Percentiles rank a stretch among this genome's conserved stretches.
These are phyloP conservation scores for Lepilemur septentrionalis DNA, from an alignment of 2,797 vertebrate genomes.

Conservation along the genomic window DNA sequence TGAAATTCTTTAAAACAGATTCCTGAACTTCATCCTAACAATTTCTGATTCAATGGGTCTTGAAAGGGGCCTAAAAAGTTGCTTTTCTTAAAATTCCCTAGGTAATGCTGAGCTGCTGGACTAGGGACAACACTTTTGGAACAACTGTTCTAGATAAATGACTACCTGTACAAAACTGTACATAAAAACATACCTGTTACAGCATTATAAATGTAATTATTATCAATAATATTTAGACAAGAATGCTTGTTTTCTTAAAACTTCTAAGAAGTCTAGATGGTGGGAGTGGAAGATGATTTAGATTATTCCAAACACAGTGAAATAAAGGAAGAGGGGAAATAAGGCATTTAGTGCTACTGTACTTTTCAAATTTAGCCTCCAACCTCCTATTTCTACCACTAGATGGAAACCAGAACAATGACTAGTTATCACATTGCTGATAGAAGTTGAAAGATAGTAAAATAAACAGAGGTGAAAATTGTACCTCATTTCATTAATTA, in stretches of 20 bases:
- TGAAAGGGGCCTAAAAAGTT: neutral
- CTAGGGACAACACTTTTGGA: neutral
- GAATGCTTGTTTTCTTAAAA: neutral
- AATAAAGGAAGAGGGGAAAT: neutral
- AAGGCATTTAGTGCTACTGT: neutral
- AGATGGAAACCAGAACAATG: constrained; percentile 56
- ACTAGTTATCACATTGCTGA: neutral
- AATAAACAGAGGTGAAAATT: neutral
- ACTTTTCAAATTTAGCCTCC: neutral
- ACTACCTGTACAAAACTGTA: neutral
- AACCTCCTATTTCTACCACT: constrained; percentile 40
- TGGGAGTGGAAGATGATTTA: neutral
- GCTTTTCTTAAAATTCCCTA: neutral
- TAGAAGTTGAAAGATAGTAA: constrained; percentile 26
- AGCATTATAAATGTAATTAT: constrained; percentile 9
- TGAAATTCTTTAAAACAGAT: neutral
- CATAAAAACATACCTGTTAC: neutral
- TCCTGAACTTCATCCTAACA: neutral
- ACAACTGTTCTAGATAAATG: neutral
- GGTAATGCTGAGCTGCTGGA: neutral
- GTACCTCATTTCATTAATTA: neutral
- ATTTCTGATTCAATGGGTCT: neutral
- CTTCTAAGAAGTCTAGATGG: neutral
- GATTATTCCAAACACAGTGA: neutral
- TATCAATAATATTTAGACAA: neutral